These are phyloP conservation scores for Watsonalla binaria DNA, from an alignment of 2,888 invertebrate genomes.

Conservation along the genomic window DNA sequence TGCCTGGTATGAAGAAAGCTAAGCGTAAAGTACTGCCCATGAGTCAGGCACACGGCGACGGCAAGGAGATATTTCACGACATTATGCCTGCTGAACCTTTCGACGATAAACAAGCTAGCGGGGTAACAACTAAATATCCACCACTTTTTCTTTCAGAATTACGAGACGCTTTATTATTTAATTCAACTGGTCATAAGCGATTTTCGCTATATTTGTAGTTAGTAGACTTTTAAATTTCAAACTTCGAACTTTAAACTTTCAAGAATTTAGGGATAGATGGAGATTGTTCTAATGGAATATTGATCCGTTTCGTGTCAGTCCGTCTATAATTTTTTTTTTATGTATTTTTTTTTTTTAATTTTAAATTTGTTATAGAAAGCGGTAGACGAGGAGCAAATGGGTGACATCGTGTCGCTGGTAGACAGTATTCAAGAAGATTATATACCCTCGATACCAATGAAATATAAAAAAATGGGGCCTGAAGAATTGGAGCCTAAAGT, in stretches of 20 bases:
- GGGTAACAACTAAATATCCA: slow-evolving; percentile 20
- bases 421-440: slow-evolving; percentile 72
- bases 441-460: slow-evolving; percentile 56
- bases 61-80: slow-evolving; percentile 44
- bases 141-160: no score
- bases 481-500: slow-evolving; percentile 43
- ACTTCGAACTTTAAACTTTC: no score
- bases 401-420: slow-evolving; percentile 66
- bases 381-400: slow-evolving; percentile 65
- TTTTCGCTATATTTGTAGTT: no score
- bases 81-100: slow-evolving; percentile 40
- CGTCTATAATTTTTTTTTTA: no score
- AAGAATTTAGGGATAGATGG: no score
- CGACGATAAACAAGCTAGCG: slow-evolving; percentile 18
- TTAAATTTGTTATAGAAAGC: slow-evolving; percentile 17
- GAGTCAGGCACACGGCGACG: slow-evolving; percentile 49
- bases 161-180: no score
- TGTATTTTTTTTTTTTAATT: no score
- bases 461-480: slow-evolving; percentile 46
- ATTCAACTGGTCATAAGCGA: no score
- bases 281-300: no score
- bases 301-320: no score
- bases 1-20: slow-evolving; percentile 40
- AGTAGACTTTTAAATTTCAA: no score
- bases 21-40: slow-evolving; percentile 36